Evolutionary conservation across 2,797 vertebrate genomes (phyloP), one percentile per base, ranked within the genome.

Genomic region (Amblyopsis hoosieri): DNA sequence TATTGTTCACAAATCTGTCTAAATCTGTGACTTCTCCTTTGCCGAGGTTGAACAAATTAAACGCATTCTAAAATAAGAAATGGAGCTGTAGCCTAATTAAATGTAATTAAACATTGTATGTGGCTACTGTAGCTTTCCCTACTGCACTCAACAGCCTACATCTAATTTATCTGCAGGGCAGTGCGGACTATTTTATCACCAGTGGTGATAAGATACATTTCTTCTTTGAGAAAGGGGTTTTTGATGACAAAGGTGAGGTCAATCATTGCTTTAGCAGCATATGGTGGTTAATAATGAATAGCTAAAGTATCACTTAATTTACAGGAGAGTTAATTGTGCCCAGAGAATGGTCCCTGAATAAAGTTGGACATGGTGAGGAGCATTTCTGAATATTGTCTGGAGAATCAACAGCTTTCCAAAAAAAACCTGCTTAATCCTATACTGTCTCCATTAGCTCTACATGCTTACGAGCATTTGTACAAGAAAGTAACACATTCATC

Each of bases 141-240:
- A 37, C 33, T 37, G 33, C 33, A 7, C 33, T 37, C 33, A 5
- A 37, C 19, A 37, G 4, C 33, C 33, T 4, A 42, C 19, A 23
- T 52, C 4, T 31, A 9, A 53, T 15, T 79, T 62, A 63, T 64
- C 67, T 62, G 57, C 72, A 99, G 97, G 95, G 96, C 64, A 95
- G 85, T 53, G 89, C 94, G 0, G 94, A 99, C 67, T 99, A 99
- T 87, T 99, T 99, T 84, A 89, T 99, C 64, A 95, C 86, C 80
- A 99, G 97, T 0, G 96, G 97, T 42, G 97, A 99, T 90, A 95
- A 99, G 89, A 93, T 99, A 64, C 85, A 95, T 14, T 99, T 96
- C 89, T 99, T 99, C 93, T 99, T 99, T 76, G 98, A 99, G 71
- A 96, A 96, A 79, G 96, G 93, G 3, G 96, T 96, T 86, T 95